Percentiles rank a stretch among this genome's conserved stretches.
Evolutionary conservation across 30 jellyfish, hydroid and myxozoan species (phyloP).

Genomic region (Aurelia coerulea): DNA sequence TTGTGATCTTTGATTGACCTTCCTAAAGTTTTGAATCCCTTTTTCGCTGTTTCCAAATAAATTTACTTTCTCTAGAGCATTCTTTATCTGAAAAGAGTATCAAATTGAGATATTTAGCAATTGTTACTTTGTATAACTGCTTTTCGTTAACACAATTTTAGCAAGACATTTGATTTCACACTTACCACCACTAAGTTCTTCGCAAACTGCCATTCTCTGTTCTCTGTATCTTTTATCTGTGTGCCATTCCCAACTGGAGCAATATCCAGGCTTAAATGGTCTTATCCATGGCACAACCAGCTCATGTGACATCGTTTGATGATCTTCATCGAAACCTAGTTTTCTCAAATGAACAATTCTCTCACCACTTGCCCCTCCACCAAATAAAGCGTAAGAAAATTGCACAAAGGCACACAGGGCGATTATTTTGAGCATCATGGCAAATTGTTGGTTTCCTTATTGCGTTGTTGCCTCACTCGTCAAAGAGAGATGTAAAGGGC

Average conservation of each 20-base stretch:
- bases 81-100: too few species aligned
- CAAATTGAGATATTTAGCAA: too few species aligned
- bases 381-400: conserved; percentile 46
- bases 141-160: too few species aligned
- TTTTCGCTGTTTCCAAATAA: too few species aligned
- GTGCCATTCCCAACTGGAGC: conserved; percentile 99
- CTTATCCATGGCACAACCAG: conserved; percentile 93
- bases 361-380: conserved; percentile 63
- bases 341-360: conserved; percentile 61
- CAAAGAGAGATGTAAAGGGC: conserved; percentile 37
- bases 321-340: conserved; percentile 93
- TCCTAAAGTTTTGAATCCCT: too few species aligned
- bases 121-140: too few species aligned
- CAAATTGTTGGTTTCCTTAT: neutral
- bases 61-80: too few species aligned
- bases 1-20: too few species aligned
- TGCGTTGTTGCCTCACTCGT: neutral
- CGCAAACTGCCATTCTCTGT: conserved; percentile 82
- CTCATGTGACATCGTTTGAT: conserved; percentile 90
- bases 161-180: too few species aligned
- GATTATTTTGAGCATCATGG: conserved; percentile 1
- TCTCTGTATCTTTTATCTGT: conserved; percentile 88
- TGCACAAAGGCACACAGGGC: conserved; percentile 40
- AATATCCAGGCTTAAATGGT: conserved; percentile 96
- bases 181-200: conserved; percentile 90